Conservation (phyloP, 2,888 invertebrate genomes). For the Cephus spinipes region DNA sequence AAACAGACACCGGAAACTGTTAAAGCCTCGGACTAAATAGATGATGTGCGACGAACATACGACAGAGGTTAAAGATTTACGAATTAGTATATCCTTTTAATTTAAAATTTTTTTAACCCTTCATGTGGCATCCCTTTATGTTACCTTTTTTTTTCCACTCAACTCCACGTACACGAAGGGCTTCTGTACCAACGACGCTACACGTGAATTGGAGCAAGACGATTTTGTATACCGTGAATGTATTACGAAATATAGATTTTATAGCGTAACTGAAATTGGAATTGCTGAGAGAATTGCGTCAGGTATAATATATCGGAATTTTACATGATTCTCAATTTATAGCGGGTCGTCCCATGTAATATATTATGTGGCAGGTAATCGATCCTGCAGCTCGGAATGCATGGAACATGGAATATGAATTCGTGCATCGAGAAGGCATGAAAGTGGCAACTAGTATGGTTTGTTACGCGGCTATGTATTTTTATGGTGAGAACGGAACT, state of each 20-base stretch:
- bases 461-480: neutral
- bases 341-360: neutral
- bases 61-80: neutral
- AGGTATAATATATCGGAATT: neutral
- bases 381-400: neutral
- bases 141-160: neutral
- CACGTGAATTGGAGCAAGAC: neutral
- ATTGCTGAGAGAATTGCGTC: neutral
- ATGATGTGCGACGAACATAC: neutral
- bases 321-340: neutral
- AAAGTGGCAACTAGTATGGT: neutral
- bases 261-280: neutral
- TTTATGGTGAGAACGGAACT: neutral
- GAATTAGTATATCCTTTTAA: neutral
- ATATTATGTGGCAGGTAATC: neutral
- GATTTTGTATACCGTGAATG: neutral
- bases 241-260: neutral
- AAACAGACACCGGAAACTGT: conserved; percentile 7
- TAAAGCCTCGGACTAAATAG: neutral
- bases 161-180: neutral
- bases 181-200: neutral
- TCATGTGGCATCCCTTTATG: neutral
- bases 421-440: neutral
- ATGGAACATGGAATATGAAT: neutral
- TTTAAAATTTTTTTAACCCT: neutral